Evolutionary conservation across 2,797 vertebrate species (phyloP).

Genomic region (Sparus aurata): DNA sequence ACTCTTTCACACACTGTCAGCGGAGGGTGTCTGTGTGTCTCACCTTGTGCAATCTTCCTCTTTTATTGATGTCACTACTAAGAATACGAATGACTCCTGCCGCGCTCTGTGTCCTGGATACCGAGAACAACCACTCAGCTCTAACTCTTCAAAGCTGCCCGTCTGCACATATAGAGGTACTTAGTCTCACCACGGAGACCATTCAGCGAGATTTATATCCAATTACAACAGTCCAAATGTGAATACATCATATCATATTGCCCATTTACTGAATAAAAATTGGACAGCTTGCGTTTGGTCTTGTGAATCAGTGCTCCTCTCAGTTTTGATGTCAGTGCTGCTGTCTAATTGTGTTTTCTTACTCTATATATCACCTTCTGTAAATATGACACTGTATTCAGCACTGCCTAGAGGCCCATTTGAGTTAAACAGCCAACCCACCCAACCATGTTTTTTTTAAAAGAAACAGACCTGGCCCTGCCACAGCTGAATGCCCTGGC

Average conservation of each 20-base stretch:
- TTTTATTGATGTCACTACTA: slow-evolving; percentile 63
- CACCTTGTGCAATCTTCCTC: slow-evolving; percentile 38
- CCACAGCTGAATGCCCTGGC: slow-evolving; percentile 47
- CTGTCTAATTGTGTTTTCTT: slow-evolving; percentile 45
- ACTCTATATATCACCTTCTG: slow-evolving; percentile 13
- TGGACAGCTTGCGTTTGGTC: slow-evolving; percentile 57
- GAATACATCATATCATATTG: slow-evolving; percentile 65
- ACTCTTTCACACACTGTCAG: slow-evolving; percentile 52
- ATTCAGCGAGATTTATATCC: slow-evolving; percentile 75
- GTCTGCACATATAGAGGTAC: slow-evolving; percentile 66
- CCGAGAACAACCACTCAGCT: slow-evolving; percentile 62
- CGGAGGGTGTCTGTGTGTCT: slow-evolving; percentile 36
- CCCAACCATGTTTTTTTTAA: slow-evolving; percentile 24
- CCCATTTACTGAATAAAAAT: slow-evolving; percentile 61
- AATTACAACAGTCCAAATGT: slow-evolving; percentile 62
- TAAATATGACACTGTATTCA: slow-evolving; percentile 31
- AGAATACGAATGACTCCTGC: slow-evolving; percentile 69
- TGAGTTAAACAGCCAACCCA: slow-evolving; percentile 22
- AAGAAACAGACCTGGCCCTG: slow-evolving; percentile 40
- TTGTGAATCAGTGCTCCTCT: slow-evolving; percentile 41
- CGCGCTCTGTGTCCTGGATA: slow-evolving; percentile 70
- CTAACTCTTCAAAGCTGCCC: slow-evolving; percentile 66
- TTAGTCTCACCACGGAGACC: slow-evolving; percentile 70
- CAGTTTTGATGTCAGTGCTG: slow-evolving; percentile 40
- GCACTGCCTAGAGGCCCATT: slow-evolving; percentile 7